Conservation (phyloP, 2,113 vertebrate species). For the Smithornis capensis region DNA sequence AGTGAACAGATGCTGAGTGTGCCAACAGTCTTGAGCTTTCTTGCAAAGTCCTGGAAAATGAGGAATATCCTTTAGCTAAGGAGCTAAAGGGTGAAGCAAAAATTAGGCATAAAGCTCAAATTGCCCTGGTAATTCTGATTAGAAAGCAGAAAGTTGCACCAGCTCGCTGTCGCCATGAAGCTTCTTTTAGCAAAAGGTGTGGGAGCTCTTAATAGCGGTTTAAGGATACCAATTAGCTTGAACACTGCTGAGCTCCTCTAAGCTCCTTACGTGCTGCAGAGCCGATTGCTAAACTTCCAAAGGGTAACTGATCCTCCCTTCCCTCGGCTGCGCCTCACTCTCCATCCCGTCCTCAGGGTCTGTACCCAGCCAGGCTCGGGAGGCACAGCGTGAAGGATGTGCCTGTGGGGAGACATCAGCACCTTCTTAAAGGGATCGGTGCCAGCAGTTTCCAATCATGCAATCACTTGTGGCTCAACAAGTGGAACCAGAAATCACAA, state of each 20-base stretch:
- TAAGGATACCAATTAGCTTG: slow-evolving; percentile 50
- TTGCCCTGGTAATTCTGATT: not conserved
- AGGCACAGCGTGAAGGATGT: not conserved
- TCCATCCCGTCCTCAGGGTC: not conserved
- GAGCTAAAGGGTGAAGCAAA: not conserved
- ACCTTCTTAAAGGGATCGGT: not conserved
- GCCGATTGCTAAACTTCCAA: slow-evolving; percentile 1
- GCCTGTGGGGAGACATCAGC: not conserved
- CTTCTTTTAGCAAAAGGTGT: slow-evolving; percentile 31
- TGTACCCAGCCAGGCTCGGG: not conserved
- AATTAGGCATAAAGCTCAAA: not conserved
- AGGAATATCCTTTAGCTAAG: no score
- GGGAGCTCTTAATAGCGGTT: slow-evolving; percentile 50
- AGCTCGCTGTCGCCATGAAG: not conserved
- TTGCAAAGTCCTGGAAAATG: not conserved
- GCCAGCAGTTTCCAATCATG: not conserved
- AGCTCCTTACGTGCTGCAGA: slow-evolving; percentile 1
- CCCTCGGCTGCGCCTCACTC: not conserved
- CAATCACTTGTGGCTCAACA: not conserved
- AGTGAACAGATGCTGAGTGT: not conserved
- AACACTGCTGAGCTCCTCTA: slow-evolving; percentile 34
- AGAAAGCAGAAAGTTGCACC: not conserved
- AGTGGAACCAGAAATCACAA: not conserved
- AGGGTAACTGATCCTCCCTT: slow-evolving; percentile 26
- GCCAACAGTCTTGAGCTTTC: not conserved